These are phyloP conservation scores for Apocrypta bakeri DNA, from an alignment of 1,140 invertebrate species.

Conservation along the genomic window DNA sequence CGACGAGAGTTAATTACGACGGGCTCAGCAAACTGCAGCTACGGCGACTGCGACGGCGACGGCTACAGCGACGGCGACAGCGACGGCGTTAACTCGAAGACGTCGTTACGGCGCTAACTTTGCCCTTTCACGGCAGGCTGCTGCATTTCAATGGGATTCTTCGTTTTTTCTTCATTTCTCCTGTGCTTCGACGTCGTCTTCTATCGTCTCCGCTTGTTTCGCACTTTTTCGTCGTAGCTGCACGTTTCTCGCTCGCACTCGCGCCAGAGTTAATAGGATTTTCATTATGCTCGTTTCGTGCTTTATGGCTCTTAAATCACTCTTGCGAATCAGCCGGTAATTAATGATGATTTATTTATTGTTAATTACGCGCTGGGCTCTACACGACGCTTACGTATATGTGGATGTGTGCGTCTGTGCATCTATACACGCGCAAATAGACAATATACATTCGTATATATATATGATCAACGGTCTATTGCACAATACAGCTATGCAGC, in stretches of 20 bases:
- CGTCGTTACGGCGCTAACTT: conserved; percentile 48
- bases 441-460: too few species aligned
- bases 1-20: conserved; percentile 60
- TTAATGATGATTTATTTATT: conserved; percentile 53
- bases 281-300: conserved; percentile 44
- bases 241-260: conserved; percentile 1
- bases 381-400: neutral
- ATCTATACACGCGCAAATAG: too few species aligned
- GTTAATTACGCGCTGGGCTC: conserved; percentile 36
- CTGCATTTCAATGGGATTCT: conserved; percentile 42
- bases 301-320: conserved; percentile 47
- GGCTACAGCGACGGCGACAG: neutral
- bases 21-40: neutral
- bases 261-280: conserved; percentile 42
- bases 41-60: conserved; percentile 31
- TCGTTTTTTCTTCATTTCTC: conserved; percentile 6
- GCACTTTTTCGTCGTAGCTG: neutral
- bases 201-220: neutral
- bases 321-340: conserved; percentile 41
- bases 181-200: neutral
- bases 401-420: neutral
- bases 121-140: conserved; percentile 28
- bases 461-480: conserved; percentile 18
- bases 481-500: neutral
- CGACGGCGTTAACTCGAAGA: conserved; percentile 59